Evolutionary conservation across 2,797 vertebrate species (phyloP).

Genomic region (Sebastes kiyomatsui): DNA sequence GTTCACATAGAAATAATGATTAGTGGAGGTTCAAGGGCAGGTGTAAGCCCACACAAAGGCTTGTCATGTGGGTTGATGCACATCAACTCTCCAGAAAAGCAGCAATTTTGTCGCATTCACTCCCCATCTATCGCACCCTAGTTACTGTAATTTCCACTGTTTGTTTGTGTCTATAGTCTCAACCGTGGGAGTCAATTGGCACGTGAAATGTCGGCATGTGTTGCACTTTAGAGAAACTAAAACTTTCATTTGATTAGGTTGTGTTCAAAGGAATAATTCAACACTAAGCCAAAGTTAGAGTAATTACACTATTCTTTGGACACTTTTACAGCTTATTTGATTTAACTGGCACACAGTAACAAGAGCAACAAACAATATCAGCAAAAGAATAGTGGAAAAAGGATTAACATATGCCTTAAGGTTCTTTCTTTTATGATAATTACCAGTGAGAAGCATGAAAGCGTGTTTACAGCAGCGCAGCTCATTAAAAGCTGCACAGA

Average conservation of each 20-base stretch:
- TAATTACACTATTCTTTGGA: constrained; percentile 30
- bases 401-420: constrained; percentile 35
- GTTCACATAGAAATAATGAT: not conserved
- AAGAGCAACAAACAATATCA: constrained; percentile 32
- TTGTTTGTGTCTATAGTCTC: not conserved
- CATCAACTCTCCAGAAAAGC: not conserved
- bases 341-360: constrained; percentile 9
- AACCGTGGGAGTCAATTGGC: not conserved
- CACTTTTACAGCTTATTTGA: constrained; percentile 24
- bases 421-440: constrained; percentile 49
- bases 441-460: constrained; percentile 41
- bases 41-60: not conserved
- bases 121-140: not conserved
- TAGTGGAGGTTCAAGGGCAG: not conserved
- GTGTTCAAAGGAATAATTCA: constrained; percentile 19
- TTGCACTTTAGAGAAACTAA: constrained; percentile 5
- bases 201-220: not conserved
- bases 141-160: not conserved
- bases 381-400: not conserved
- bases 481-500: constrained; percentile 65
- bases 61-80: not conserved
- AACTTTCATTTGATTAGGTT: not conserved
- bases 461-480: constrained; percentile 48
- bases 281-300: constrained; percentile 1
- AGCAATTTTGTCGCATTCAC: not conserved